phyloP scores from a whole-genome alignment of 2,797 vertebrate genomes.

The Ibycter americanus region DNA sequence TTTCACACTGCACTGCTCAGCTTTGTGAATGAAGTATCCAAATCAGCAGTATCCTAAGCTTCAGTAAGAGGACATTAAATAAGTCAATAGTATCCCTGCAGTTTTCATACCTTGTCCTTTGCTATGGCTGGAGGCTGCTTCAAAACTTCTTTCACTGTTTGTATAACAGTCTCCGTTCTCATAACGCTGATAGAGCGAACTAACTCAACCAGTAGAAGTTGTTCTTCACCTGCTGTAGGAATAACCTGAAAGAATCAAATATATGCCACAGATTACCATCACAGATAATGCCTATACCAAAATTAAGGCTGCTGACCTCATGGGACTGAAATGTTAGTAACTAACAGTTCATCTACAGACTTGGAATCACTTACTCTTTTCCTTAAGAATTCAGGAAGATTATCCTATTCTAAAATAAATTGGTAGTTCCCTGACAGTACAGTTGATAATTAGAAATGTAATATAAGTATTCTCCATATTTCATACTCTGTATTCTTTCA shows the following conservation, averaged over 20 bases:
- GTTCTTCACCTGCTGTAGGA: constrained; percentile 91
- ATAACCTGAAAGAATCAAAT: constrained; percentile 84
- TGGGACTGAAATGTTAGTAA: neutral
- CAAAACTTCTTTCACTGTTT: constrained; percentile 97
- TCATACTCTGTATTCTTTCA: neutral
- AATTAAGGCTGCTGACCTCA: neutral
- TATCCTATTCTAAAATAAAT: neutral
- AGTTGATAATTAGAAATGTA: neutral
- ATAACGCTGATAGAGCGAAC: constrained; percentile 97
- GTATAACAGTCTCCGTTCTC: constrained; percentile 96
- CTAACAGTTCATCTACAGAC: neutral
- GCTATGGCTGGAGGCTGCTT: constrained; percentile 97
- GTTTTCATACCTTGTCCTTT: constrained; percentile 89
- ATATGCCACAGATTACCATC: neutral
- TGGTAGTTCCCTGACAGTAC: neutral
- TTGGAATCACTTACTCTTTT: neutral
- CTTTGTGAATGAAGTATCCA: neutral
- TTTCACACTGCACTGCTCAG: neutral
- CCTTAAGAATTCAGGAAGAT: neutral
- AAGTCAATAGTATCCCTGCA: neutral
- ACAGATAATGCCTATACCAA: neutral
- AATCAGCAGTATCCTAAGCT: neutral
- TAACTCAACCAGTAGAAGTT: constrained; percentile 93
- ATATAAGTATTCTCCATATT: neutral
- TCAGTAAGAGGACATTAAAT: neutral